phyloP scores from a whole-genome alignment of 2,888 invertebrate genomes.

The Apocheima hispidaria region DNA sequence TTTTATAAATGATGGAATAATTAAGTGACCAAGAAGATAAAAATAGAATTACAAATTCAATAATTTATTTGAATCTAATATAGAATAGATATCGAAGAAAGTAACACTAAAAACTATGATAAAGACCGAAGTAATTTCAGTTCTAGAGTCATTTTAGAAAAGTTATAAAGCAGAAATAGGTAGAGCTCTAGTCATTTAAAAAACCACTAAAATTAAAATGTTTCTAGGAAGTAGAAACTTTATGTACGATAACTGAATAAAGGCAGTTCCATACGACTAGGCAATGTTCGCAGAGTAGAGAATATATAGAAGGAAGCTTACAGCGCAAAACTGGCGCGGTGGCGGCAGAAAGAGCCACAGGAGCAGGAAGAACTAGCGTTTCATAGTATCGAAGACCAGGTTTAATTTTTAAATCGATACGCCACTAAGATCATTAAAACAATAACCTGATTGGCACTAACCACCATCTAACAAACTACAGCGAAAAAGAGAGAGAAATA shows the following conservation, averaged over 20 bases:
- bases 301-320: background rate
- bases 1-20: background rate
- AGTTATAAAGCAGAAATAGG: background rate
- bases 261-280: constrained; percentile 25
- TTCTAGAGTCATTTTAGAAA: background rate
- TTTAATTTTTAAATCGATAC: too few relatives aligned
- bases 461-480: too few relatives aligned
- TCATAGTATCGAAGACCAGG: too few relatives aligned
- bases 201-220: constrained; percentile 11
- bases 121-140: background rate
- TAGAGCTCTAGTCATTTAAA: background rate
- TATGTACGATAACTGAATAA: constrained; percentile 27
- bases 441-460: too few relatives aligned
- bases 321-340: too few relatives aligned
- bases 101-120: background rate
- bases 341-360: too few relatives aligned
- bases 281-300: background rate
- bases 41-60: background rate
- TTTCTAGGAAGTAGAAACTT: constrained; percentile 21
- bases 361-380: too few relatives aligned
- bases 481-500: too few relatives aligned
- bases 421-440: too few relatives aligned
- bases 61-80: background rate
- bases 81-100: background rate
- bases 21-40: background rate